Conservation (phyloP, 1,140 invertebrate genomes). For the Drosophila erecta region DNA sequence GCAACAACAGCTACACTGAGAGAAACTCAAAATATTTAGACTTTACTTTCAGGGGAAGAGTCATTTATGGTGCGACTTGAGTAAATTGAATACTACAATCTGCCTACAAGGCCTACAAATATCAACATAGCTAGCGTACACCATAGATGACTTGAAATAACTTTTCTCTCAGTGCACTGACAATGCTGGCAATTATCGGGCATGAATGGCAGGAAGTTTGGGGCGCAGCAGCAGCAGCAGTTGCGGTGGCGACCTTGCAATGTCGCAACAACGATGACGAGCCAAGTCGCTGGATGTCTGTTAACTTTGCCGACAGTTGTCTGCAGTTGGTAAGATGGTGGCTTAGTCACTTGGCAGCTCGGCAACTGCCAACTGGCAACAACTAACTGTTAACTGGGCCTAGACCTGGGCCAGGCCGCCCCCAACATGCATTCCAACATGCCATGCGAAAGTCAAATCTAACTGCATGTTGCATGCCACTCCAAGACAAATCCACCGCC, state of each 20-base stretch:
- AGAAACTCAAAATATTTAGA: neutral
- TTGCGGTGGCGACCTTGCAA: slow-evolving; percentile 64
- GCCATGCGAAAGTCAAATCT: slow-evolving; percentile 63
- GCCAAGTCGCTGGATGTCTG: slow-evolving; percentile 38
- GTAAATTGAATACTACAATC: too few relatives aligned
- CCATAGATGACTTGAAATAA: too few relatives aligned
- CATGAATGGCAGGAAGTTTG: slow-evolving; percentile 75
- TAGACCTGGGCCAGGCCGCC: slow-evolving; percentile 56
- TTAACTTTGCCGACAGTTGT: slow-evolving; percentile 72
- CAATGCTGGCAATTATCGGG: slow-evolving; percentile 67
- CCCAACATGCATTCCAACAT: slow-evolving; percentile 69
- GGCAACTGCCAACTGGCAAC: slow-evolving; percentile 5
- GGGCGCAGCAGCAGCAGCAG: slow-evolving; percentile 19
- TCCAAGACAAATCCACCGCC: slow-evolving; percentile 27
- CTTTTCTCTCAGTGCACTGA: slow-evolving; percentile 15
- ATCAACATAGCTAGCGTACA: too few relatives aligned
- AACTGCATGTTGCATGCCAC: slow-evolving; percentile 80
- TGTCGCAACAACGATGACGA: slow-evolving; percentile 61
- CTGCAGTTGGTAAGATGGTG: slow-evolving; percentile 48
- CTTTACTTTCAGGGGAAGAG: too few relatives aligned
- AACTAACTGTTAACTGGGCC: slow-evolving; percentile 49
- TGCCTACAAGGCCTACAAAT: too few relatives aligned
- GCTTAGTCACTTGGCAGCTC: slow-evolving; percentile 9
- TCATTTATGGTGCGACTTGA: too few relatives aligned
- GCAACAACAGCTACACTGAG: slow-evolving; percentile 12